Base-by-base conservation (phyloP, 2,888 invertebrate genomes). In the Rhabditoides inermis region DNA sequence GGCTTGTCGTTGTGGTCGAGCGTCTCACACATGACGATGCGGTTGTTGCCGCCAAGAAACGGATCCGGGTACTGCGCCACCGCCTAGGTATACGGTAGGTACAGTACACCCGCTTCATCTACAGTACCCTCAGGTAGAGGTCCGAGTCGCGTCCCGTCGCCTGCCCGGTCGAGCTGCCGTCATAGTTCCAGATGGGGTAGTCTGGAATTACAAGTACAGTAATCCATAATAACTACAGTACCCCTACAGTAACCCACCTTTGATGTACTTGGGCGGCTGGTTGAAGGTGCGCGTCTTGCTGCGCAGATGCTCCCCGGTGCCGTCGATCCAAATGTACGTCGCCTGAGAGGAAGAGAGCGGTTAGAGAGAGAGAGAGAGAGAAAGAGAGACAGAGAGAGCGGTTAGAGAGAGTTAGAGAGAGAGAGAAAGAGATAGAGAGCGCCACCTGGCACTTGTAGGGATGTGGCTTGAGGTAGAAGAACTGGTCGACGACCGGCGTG, bases 271-370 rank as follows among this genome's bases (percentile, higher is more conserved):
- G 1, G 90, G 89, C 58, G 87, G 83, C 72, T 85, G 87, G 75
- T 85, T 85, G 57, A 90, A 77, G 1, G 90, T 90, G 60, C 88
- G 83, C 59, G 88, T 88, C 78, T 91, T 91, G 79, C 86, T 85
- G 54, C 90, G 82, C 47, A 90, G 74, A 72, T 85, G 83, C 77
- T 90, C 88, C 15, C 88, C 90, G n/a, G 87, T 85, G 22, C 90
- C 90, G 76, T 91, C 90, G 69, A 91, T 88, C 90, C 90, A 91
- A 49, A 90, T 82, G 78, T 91, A 91, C 40, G 88, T 89, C 36
- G 87, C 88, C 76, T 58, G 49, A 26, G 50, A 40, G 15, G 40
- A 40, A 12, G 18, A 7, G 18, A n/a, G 7, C 18, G 40, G 22
- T 7, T 40, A 18, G 7, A 10, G 40, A 6, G 10, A 12, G 7